Base-by-base conservation (phyloP, 2,888 invertebrate genomes). In the Pseudolycoriella hygida region DNA sequence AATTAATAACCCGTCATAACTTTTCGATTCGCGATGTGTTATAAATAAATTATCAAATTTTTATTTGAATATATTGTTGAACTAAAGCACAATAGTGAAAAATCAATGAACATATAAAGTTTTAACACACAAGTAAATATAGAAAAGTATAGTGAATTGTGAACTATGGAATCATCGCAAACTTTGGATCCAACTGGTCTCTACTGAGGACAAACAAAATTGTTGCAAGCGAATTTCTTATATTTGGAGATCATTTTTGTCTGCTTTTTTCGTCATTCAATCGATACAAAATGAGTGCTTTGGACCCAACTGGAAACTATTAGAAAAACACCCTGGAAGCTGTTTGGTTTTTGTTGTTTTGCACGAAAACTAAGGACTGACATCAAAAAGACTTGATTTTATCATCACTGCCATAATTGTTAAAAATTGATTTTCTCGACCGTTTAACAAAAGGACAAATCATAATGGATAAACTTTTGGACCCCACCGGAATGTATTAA, bases 271-370 rank as follows among this genome's bases (percentile, higher is more conserved):
- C 25, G 37, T 41, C 18, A 45, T 5, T 25, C 15, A 25, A 25
- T 14, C 18, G n/a, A 20, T 19, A 2, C 17, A 50, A 46, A 48
- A 50, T 64, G 63, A 58, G 56, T 47, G 56, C 55, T 52, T 55
- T 64, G 53, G 64, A 64, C 56, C 63, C 64, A 46, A 63, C 64
- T 53, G 64, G 64, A 47, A 62, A 64, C 53, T 64, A 64, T 49
- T 64, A 44, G 48, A 31, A n/a, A n/a, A n/a, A n/a, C n/a, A n/a
- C n/a, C n/a, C n/a, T n/a, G n/a, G n/a, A n/a, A n/a, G n/a, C n/a
- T 34, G 5, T 34, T 34, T 14, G 4, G 11, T 14, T 34, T 34
- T 34, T 34, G 8, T 14, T n/a, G n/a, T 34, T 34, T 14, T 14
- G 34, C 15, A 40, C 19, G 25, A 25, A 25, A 25, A 25, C 25